phyloP scores from a whole-genome alignment of 2,797 vertebrate genomes.

The Catostomus latipinnis region DNA sequence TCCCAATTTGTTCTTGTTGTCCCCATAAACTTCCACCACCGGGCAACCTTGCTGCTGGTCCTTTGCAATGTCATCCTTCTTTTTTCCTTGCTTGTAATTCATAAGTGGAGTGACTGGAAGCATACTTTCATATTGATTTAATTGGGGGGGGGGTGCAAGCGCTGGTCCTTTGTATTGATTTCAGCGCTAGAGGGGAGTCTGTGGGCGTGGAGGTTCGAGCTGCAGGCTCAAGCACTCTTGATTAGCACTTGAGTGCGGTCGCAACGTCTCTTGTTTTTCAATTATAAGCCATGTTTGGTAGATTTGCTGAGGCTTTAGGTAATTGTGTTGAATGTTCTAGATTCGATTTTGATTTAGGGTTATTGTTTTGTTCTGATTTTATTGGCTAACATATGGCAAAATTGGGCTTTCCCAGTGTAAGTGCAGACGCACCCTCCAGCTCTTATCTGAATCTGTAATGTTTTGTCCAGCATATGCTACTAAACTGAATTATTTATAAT shows the following conservation, averaged over 20 bases:
- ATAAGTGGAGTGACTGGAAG: slow-evolving; percentile 8
- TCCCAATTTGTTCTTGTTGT: neutral
- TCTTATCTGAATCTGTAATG: too few relatives aligned
- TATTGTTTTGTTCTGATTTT: too few relatives aligned
- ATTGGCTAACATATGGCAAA: too few relatives aligned
- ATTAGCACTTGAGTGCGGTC: slow-evolving; percentile 30
- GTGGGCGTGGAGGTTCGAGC: slow-evolving; percentile 56
- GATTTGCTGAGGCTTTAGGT: neutral
- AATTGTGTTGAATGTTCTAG: too few relatives aligned
- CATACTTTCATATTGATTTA: slow-evolving; percentile 57
- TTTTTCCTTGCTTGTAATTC: neutral
- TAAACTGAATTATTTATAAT: too few relatives aligned
- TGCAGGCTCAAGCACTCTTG: slow-evolving; percentile 56
- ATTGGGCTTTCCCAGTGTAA: too few relatives aligned
- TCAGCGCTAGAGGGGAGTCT: slow-evolving; percentile 56
- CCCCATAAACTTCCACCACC: neutral
- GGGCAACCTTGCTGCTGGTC: neutral
- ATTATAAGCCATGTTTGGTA: neutral
- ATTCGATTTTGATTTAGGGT: too few relatives aligned
- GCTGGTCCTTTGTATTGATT: slow-evolving; percentile 66
- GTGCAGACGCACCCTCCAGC: too few relatives aligned
- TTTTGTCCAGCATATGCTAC: too few relatives aligned
- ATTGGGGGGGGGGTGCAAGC: slow-evolving; percentile 51
- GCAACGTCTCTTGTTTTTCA: slow-evolving; percentile 7
- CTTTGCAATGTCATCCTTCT: slow-evolving; percentile 10